Conservation (phyloP, 2,797 vertebrate species). For the Cossypha polioptera region DNA sequence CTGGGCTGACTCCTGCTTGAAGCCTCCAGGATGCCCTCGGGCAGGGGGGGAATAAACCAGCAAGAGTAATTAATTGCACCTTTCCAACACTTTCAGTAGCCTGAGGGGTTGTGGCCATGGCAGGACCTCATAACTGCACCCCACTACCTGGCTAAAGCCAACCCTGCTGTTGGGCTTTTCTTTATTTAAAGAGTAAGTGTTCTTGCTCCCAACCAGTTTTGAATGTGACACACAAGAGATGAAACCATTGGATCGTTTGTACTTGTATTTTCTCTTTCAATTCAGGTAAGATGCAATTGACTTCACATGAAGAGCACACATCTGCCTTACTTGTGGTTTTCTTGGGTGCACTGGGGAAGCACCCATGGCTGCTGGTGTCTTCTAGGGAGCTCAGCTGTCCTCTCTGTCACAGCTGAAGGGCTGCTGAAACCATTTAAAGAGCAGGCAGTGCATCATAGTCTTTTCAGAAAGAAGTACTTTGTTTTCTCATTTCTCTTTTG, state of each 20-base stretch:
- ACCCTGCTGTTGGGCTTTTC: rapidly evolving
- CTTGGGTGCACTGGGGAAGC: not conserved
- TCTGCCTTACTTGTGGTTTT: not conserved
- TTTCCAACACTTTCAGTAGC: not conserved
- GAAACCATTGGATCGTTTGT: not conserved
- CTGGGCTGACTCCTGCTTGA: not conserved
- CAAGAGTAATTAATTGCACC: not conserved
- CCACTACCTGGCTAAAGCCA: not conserved
- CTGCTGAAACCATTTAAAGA: not conserved
- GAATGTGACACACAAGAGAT: not conserved
- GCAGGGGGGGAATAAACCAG: not conserved
- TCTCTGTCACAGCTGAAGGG: not conserved
- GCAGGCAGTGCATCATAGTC: not conserved
- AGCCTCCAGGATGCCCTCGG: rapidly evolving
- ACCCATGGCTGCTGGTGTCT: not conserved
- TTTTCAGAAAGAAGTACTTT: not conserved
- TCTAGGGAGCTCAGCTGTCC: not conserved
- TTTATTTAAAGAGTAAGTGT: not conserved
- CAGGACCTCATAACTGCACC: rapidly evolving
- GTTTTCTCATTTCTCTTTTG: not conserved
- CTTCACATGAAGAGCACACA: not conserved
- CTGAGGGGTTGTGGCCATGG: not conserved
- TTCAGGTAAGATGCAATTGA: not conserved
- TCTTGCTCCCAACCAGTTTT: not conserved
- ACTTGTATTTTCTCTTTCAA: not conserved